Evolutionary conservation across 2,113 vertebrate species (phyloP).

Genomic region (Lophotis ruficrista): DNA sequence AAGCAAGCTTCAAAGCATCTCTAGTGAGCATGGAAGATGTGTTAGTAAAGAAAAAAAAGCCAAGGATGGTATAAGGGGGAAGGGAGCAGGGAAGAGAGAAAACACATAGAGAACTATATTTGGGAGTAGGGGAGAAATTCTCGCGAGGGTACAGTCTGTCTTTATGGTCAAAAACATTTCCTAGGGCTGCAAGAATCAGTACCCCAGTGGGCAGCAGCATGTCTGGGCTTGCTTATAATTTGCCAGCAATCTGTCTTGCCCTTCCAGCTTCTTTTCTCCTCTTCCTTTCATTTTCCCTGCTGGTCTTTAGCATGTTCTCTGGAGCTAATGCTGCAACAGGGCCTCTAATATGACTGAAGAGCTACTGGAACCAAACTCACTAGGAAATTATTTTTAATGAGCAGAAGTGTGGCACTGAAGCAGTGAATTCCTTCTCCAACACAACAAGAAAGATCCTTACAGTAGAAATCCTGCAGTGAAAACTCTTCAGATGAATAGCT

Average conservation of each 20-base stretch:
- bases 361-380: neutral
- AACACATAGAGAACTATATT: neutral
- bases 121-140: neutral
- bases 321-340: neutral
- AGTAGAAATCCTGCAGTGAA: constrained; percentile 51
- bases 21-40: neutral
- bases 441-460: constrained; percentile 13
- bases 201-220: neutral
- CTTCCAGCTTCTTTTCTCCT: constrained; percentile 9
- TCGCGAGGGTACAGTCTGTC: neutral
- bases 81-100: neutral
- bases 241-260: constrained; percentile 55
- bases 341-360: constrained; percentile 20
- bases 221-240: constrained; percentile 56
- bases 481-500: constrained; percentile 70
- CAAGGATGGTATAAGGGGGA: neutral
- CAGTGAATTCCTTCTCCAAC: neutral
- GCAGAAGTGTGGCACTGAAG: constrained; percentile 20
- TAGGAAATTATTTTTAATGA: constrained; percentile 51
- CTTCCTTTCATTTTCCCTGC: constrained; percentile 22
- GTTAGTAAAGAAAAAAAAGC: neutral
- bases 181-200: constrained; percentile 23
- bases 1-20: neutral
- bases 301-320: neutral
- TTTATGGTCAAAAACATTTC: constrained; percentile 24